Base-by-base conservation (phyloP, 2,797 vertebrate species). In the Acrossocheilus fasciatus region DNA sequence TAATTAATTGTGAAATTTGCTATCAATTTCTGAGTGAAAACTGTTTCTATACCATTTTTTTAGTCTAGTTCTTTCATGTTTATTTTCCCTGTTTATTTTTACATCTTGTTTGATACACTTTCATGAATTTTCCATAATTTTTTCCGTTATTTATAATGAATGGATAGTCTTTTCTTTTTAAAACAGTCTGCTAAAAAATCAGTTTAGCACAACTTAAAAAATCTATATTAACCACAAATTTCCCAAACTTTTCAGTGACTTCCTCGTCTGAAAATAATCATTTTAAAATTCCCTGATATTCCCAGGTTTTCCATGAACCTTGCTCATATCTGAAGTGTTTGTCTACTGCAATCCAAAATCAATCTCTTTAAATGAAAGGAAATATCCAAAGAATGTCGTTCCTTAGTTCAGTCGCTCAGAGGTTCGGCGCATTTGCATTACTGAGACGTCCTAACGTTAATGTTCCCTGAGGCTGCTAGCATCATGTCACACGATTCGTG, bases 401-500 rank as follows among this genome's bases (percentile, higher is more conserved):
- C 80, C 50, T 54, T 59, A 47, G 43, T 66, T 54, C 57, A 64
- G 59, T 83, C 43, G 62, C 26, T n/a, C 39, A 2, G 62, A 66
- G 43, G 70, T 57, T 86, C 78, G 9, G 43, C 23, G 26, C 57
- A 86, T 86, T 84, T 84, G 81, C 84, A 85, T 86, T 82, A 78
- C 81, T 39, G 66, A 84, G 77, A 84, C 82, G n/a, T 86, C 68
- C 43, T 52, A 62, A 84, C 68, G 74, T 82, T 62, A 81, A 83
- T 62, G 41, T 86, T 82, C 81, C 89, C 82, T 4, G 64, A 47
- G 87, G 73, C 66, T 78, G 82, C 47, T 43, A 86, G 68, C 86
- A 15, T 47, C 76, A 69, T 57, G 30, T 23, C 73, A 81, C n/a
- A 7, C 54, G 39, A 54, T 54, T 76, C 26, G 14, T 75, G 83